Evolutionary conservation across 2,797 vertebrate species (phyloP).

Genomic region (Myotis daubentonii): DNA sequence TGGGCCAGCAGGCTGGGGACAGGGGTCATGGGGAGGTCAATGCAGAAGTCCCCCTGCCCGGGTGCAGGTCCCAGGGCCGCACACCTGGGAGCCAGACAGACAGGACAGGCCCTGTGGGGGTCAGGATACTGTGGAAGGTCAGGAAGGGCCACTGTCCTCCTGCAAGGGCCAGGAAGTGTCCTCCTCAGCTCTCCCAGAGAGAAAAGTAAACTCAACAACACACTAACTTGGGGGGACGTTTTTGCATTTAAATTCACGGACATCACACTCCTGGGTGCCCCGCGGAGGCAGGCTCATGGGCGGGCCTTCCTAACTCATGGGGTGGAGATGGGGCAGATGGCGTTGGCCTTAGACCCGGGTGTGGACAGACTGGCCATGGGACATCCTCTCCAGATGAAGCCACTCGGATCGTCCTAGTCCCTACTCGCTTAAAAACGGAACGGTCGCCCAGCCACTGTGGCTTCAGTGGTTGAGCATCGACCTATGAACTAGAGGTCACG

Average conservation of each 20-base stretch:
- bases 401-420: no score
- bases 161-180: not conserved
- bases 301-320: not conserved
- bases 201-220: not conserved
- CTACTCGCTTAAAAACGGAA: not conserved
- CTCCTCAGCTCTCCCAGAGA: not conserved
- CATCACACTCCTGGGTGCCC: not conserved
- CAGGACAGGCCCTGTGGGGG: not conserved
- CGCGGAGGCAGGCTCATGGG: not conserved
- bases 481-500: not conserved
- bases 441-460: not conserved
- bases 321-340: not conserved
- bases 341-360: not conserved
- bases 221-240: no score
- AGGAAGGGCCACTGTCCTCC: not conserved
- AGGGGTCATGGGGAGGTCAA: not conserved
- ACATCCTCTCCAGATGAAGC: not conserved
- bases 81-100: not conserved
- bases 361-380: accelerated
- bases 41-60: not conserved
- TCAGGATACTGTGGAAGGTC: not conserved
- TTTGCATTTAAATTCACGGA: not conserved
- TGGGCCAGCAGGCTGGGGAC: not conserved
- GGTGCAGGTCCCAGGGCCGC: not conserved
- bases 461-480: not conserved